Evolutionary conservation across 2,113 vertebrate species (phyloP).

Genomic region (Eonycteris spelaea): DNA sequence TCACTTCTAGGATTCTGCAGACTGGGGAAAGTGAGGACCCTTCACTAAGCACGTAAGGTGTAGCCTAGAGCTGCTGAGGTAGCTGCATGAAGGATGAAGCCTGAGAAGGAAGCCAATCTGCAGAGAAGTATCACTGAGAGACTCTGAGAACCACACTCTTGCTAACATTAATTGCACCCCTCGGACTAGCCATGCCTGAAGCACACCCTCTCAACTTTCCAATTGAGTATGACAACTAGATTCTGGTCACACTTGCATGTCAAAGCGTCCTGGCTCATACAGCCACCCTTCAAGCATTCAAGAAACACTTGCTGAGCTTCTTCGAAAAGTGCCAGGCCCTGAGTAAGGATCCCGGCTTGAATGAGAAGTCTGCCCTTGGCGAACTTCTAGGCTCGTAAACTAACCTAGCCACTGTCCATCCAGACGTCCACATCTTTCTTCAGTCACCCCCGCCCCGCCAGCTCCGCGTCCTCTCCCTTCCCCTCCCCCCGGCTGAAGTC

Average conservation of each 20-base stretch:
- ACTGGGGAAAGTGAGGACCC: neutral
- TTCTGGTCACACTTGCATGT: neutral
- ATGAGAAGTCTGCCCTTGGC: neutral
- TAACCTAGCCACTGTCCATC: neutral
- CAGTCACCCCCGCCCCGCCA: too few species aligned
- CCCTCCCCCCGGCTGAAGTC: neutral
- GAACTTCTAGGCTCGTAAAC: neutral
- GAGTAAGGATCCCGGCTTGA: neutral
- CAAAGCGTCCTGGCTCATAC: neutral
- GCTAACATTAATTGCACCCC: fast-evolving
- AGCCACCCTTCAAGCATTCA: neutral
- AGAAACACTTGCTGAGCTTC: neutral
- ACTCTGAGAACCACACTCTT: neutral
- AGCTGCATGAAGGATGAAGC: neutral
- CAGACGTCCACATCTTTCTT: neutral
- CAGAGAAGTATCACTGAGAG: neutral
- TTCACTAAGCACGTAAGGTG: neutral
- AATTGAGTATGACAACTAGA: neutral
- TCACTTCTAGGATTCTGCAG: neutral
- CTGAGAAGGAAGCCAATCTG: neutral
- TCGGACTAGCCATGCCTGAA: neutral
- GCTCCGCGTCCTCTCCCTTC: neutral
- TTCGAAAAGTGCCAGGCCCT: neutral
- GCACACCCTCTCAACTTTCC: neutral
- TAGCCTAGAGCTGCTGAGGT: neutral